phyloP scores from a whole-genome alignment of 2,113 vertebrate species.

The Serilophus lunatus region DNA sequence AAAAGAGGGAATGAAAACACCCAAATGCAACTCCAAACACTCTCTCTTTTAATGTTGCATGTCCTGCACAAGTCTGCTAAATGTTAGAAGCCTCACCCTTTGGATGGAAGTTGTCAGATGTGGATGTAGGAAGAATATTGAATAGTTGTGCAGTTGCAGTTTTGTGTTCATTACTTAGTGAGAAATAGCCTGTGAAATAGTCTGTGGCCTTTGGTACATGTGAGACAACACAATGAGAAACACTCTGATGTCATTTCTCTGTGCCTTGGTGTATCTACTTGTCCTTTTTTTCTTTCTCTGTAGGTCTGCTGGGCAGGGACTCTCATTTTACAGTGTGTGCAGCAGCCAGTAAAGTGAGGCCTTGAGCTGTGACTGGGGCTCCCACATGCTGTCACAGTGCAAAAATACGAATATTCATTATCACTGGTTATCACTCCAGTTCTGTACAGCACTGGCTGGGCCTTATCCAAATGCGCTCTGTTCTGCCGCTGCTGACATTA shows the following conservation, averaged over 20 bases:
- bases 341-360: background rate
- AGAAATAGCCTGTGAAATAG: background rate
- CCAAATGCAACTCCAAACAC: background rate
- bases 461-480: background rate
- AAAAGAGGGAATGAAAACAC: background rate
- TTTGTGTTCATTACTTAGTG: background rate
- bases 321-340: background rate
- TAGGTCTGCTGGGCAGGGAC: background rate
- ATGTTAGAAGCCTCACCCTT: background rate
- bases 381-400: background rate
- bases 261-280: background rate
- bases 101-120: background rate
- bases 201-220: background rate
- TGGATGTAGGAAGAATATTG: background rate
- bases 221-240: background rate
- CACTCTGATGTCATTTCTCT: background rate
- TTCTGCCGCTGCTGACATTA: accelerated
- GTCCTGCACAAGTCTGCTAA: background rate
- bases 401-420: background rate
- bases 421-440: background rate
- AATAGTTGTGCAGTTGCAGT: background rate
- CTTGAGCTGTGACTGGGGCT: background rate
- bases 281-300: background rate
- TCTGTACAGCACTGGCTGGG: background rate
- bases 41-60: background rate